phyloP scores from a whole-genome alignment of 2,797 vertebrate species.

The Brachymystax lenok region DNA sequence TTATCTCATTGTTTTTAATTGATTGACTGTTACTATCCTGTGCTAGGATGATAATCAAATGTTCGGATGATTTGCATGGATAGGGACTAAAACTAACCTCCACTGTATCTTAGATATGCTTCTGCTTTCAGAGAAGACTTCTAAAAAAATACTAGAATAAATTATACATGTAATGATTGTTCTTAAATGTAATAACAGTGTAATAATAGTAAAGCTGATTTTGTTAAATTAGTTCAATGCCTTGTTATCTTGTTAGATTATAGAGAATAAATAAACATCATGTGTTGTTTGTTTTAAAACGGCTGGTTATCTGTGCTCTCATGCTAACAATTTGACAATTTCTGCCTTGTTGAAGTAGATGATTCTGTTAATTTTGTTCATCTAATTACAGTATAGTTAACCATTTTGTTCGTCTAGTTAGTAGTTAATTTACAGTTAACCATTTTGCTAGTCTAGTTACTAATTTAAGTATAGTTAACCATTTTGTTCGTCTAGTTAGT shows the following conservation, averaged over 20 bases:
- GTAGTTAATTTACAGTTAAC: no score
- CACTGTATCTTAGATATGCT: background rate
- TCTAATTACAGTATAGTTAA: background rate
- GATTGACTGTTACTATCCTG: background rate
- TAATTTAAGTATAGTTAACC: no score
- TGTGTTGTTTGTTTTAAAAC: constrained; percentile 55
- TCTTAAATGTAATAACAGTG: background rate
- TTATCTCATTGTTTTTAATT: background rate
- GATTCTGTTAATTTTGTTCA: background rate
- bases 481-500: no score
- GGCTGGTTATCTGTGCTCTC: constrained; percentile 22
- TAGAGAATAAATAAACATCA: constrained; percentile 7
- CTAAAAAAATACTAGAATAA: background rate
- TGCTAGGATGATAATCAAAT: background rate
- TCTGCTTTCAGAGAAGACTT: constrained; percentile 10
- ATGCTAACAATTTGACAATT: constrained; percentile 4
- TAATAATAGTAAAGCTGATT: background rate
- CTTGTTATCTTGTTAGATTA: constrained; percentile 1
- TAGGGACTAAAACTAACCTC: background rate
- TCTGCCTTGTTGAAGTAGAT: constrained; percentile 14
- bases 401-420: no score
- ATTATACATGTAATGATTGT: background rate
- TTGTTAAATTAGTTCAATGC: background rate
- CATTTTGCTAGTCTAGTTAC: no score
- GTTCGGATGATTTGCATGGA: background rate